A percentile compares a stretch with the other conserved stretches of the same genome.
phyloP scores from a whole-genome alignment of 2,113 vertebrate genomes.

The Gasterosteus aculeatus region DNA sequence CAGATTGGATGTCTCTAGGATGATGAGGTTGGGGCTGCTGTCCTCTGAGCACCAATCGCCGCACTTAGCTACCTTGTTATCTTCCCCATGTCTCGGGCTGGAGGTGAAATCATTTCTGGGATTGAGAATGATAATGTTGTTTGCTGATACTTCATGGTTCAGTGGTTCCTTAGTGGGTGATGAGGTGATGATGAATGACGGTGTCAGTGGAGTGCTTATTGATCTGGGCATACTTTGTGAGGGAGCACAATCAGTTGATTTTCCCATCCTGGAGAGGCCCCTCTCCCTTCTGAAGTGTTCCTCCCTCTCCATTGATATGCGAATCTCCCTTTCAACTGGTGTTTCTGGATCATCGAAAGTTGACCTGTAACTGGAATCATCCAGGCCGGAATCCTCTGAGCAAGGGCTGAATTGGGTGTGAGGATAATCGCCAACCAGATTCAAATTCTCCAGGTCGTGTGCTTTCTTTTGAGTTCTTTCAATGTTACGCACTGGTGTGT shows the following conservation, averaged over 20 bases:
- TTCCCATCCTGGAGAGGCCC: conserved; percentile 73
- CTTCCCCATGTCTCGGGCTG: conserved; percentile 53
- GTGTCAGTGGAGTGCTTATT: conserved; percentile 73
- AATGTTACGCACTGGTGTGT: conserved; percentile 82
- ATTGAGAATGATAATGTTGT: conserved; percentile 79
- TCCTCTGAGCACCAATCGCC: conserved; percentile 77
- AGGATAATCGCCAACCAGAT: conserved; percentile 72
- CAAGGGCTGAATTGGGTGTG: conserved; percentile 81
- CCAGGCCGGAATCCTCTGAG: conserved; percentile 82
- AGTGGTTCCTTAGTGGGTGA: conserved; percentile 74
- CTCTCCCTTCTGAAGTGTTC: conserved; percentile 76
- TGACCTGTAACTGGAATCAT: conserved; percentile 81
- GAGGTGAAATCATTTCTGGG: conserved; percentile 62
- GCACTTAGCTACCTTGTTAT: conserved; percentile 41
- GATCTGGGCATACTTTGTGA: conserved; percentile 72
- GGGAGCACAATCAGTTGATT: conserved; percentile 74
- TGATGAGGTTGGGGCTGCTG: conserved; percentile 74
- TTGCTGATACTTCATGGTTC: conserved; percentile 71
- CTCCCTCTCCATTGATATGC: conserved; percentile 76
- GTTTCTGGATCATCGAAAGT: conserved; percentile 80
- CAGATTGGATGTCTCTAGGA: conserved; percentile 81
- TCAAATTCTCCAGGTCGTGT: conserved; percentile 72
- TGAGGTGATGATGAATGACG: conserved; percentile 82
- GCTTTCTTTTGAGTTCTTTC: conserved; percentile 74
- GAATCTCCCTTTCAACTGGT: conserved; percentile 80